A percentile compares a stretch with the other conserved stretches of the same genome.
These are phyloP conservation scores for Otus sunia DNA, from an alignment of 2,113 vertebrate species.

Conservation along the genomic window DNA sequence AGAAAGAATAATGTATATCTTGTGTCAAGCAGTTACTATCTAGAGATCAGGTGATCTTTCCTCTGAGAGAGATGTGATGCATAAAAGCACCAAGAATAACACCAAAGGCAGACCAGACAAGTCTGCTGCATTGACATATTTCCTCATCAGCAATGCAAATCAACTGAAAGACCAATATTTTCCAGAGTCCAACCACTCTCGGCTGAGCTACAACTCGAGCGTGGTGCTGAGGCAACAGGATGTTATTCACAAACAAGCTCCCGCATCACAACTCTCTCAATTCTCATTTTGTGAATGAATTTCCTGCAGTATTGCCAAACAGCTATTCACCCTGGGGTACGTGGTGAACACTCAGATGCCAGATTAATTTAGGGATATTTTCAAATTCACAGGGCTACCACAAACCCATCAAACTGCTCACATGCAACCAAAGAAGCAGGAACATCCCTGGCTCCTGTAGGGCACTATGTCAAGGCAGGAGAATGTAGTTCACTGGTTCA, in stretches of 20 bases:
- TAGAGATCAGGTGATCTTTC: conserved; percentile 40
- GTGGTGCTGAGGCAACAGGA: background rate
- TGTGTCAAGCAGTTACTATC: conserved; percentile 24
- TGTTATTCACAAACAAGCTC: background rate
- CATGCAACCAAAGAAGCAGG: background rate
- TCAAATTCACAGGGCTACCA: background rate
- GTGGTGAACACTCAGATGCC: background rate
- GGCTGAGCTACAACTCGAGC: background rate
- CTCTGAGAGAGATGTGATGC: conserved; percentile 13
- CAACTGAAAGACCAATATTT: conserved; percentile 3
- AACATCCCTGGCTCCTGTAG: background rate
- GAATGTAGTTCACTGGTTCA: background rate
- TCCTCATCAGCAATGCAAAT: conserved; percentile 43
- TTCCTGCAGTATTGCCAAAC: background rate
- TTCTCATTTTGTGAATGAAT: background rate
- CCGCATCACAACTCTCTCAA: background rate
- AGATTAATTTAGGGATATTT: background rate
- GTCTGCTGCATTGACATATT: background rate
- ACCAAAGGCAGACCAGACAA: conserved; percentile 40
- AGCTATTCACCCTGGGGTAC: background rate
- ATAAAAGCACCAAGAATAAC: conserved; percentile 37
- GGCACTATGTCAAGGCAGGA: background rate
- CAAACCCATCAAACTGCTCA: background rate
- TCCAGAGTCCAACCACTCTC: background rate
- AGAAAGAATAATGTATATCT: background rate